phyloP scores from a whole-genome alignment of 1,140 invertebrate species.

The Laodelphax striatellus region DNA sequence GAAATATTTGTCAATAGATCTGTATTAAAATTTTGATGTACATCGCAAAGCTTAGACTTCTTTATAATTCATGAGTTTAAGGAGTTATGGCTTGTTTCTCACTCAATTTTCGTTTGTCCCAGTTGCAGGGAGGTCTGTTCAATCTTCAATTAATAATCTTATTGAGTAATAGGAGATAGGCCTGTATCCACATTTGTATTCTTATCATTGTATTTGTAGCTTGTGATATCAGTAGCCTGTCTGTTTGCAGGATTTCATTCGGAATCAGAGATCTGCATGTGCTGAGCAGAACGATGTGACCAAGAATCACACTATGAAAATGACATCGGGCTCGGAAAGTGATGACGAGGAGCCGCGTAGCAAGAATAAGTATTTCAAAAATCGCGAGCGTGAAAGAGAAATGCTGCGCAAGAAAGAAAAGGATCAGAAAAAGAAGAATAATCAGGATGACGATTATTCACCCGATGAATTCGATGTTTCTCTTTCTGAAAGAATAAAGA shows the following conservation, averaged over 20 bases:
- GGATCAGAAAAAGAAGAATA: conserved; percentile 13
- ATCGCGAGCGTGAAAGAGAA: conserved; percentile 30
- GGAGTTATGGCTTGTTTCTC: too few species aligned
- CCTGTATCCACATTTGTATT: too few species aligned
- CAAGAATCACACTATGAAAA: conserved; percentile 24
- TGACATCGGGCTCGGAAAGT: conserved; percentile 35
- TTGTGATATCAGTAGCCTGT: background rate
- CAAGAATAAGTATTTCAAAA: conserved; percentile 39
- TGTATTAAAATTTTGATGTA: too few species aligned
- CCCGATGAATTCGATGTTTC: background rate
- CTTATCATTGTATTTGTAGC: too few species aligned
- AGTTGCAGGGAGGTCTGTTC: too few species aligned
- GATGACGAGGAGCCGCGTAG: conserved; percentile 36
- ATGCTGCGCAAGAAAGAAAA: conserved; percentile 32
- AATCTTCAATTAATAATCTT: too few species aligned
- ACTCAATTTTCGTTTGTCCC: too few species aligned
- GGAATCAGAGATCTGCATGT: conserved; percentile 46
- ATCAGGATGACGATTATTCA: conserved; percentile 27
- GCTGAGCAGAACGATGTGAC: conserved; percentile 23
- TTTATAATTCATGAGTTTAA: too few species aligned
- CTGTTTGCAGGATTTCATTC: conserved; percentile 41
- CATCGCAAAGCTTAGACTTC: too few species aligned
- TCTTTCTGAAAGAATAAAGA: background rate
- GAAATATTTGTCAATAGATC: too few species aligned
- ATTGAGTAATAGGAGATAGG: too few species aligned